phyloP scores from a whole-genome alignment of 2,888 invertebrate species.

The Acanthosoma haemorrhoidale region DNA sequence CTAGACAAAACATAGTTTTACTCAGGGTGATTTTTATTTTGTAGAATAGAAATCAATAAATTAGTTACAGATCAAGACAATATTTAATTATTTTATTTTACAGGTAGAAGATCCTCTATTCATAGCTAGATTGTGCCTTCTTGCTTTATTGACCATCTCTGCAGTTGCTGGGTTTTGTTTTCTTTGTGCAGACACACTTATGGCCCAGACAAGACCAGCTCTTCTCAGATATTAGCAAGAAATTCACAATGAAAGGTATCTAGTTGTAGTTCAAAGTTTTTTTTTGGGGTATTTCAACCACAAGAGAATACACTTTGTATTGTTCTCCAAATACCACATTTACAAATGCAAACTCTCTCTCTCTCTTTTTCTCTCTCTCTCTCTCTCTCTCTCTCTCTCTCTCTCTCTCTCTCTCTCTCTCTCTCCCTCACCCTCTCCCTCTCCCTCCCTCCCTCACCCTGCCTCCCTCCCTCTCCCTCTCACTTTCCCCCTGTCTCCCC shows the following conservation, averaged over 20 bases:
- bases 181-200: constrained; percentile 50
- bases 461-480: too few species aligned
- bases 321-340: background rate
- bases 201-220: constrained; percentile 49
- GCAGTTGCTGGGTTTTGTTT: constrained; percentile 49
- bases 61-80: too few species aligned
- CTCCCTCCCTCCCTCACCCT: too few species aligned
- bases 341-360: background rate
- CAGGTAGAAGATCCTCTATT: constrained; percentile 54
- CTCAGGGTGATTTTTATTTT: too few species aligned
- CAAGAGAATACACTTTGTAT: background rate
- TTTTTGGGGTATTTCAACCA: background rate
- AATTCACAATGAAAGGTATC: constrained; percentile 10
- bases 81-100: too few species aligned
- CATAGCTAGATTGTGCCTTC: constrained; percentile 50
- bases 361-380: background rate
- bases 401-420: constrained; percentile 3
- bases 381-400: constrained; percentile 3
- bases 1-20: too few species aligned
- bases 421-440: background rate
- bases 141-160: constrained; percentile 49
- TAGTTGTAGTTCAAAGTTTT: background rate
- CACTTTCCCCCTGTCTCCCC: too few species aligned
- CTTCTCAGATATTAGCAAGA: constrained; percentile 47
- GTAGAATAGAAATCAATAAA: too few species aligned